A percentile compares a stretch with the other conserved stretches of the same genome.
These are phyloP conservation scores for Clarias batrachus DNA, from an alignment of 2,113 vertebrate species.

Conservation along the genomic window DNA sequence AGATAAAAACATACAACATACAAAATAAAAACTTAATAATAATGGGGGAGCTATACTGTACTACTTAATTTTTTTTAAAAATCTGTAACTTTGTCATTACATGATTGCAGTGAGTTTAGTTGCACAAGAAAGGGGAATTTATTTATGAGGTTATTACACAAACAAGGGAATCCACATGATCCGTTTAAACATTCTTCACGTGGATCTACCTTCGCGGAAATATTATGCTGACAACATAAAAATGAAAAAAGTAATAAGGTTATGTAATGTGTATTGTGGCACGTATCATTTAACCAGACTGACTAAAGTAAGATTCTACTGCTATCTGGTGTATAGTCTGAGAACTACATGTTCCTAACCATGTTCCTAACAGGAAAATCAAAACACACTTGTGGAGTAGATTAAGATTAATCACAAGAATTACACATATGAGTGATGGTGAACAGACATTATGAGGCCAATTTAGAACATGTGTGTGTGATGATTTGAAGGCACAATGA, in stretches of 20 bases:
- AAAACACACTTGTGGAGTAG: neutral
- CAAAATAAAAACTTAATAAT: no score
- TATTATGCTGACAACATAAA: neutral
- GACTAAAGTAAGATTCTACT: neutral
- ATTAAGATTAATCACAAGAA: neutral
- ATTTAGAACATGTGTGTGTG: neutral
- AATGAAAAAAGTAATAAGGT: neutral
- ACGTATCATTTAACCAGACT: neutral
- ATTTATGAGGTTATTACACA: neutral
- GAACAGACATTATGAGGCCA: neutral
- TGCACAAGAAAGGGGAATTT: neutral
- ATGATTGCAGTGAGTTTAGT: neutral
- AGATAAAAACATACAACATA: no score
- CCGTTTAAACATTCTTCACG: neutral
- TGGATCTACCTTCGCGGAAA: neutral
- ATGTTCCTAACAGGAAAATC: neutral
- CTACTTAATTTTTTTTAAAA: no score
- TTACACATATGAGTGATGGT: neutral
- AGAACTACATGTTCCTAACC: slow-evolving; percentile 8
- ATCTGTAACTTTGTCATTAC: neutral
- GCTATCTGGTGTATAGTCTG: slow-evolving; percentile 41
- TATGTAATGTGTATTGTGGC: neutral
- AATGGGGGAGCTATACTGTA: no score
- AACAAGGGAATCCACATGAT: neutral
- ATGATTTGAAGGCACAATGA: no score